Conservation (phyloP, 53 echinoderm and acorn worm species). For the Mesocentrotus franciscanus region DNA sequence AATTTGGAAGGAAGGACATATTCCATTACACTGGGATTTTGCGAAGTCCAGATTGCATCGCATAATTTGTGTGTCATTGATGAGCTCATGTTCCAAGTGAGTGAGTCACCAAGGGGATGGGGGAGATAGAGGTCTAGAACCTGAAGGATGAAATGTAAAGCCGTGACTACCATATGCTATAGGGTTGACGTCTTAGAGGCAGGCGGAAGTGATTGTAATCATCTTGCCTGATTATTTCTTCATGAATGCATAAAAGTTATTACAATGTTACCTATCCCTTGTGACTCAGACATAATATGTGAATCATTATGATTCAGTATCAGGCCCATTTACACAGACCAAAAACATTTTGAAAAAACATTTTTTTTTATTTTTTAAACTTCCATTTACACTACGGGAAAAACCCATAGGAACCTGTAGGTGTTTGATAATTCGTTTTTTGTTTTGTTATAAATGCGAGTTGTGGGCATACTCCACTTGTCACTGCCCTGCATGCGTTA, state of each 20-base stretch:
- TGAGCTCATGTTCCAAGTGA: constrained; percentile 30
- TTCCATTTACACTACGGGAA: too few species aligned
- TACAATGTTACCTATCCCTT: not conserved
- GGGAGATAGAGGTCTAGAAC: not conserved
- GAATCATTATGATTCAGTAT: not conserved
- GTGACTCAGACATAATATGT: not conserved
- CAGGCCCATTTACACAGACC: too few species aligned
- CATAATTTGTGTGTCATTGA: constrained; percentile 39
- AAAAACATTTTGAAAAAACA: too few species aligned
- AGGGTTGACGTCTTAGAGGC: not conserved
- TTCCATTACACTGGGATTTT: not conserved
- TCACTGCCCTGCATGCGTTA: too few species aligned
- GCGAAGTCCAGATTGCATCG: not conserved
- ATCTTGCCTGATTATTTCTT: not conserved
- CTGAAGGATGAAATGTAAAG: not conserved
- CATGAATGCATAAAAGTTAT: not conserved
- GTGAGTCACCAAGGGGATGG: not conserved
- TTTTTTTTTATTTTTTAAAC: too few species aligned
- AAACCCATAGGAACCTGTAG: too few species aligned
- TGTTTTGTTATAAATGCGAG: too few species aligned
- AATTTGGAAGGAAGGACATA: not conserved
- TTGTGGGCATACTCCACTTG: too few species aligned
- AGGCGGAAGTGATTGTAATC: not conserved
- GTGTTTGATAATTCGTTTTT: too few species aligned
- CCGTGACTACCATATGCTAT: not conserved